Conservation (phyloP, 2,113 vertebrate species). For the Cettia cetti region DNA sequence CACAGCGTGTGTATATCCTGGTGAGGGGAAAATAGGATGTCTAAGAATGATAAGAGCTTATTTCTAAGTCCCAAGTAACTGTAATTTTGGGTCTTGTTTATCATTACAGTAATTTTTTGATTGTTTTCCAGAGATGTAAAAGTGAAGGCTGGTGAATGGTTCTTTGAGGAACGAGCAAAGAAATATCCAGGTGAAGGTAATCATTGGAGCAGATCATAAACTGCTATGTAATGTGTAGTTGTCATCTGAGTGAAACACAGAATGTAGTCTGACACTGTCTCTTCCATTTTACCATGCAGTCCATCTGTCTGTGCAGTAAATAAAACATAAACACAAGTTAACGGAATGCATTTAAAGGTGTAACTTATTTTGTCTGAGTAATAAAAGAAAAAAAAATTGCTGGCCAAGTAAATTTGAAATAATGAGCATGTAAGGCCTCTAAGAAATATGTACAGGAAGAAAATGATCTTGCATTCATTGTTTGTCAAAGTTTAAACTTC, state of each 20-base stretch:
- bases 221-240: not conserved
- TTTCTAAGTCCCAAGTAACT: not conserved
- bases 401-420: not conserved
- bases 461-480: not conserved
- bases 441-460: not conserved
- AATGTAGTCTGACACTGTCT: not conserved
- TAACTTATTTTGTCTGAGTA: not conserved
- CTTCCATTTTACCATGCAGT: not conserved
- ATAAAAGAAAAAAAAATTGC: not conserved
- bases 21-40: not conserved
- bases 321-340: not conserved
- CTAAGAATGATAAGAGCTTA: not conserved
- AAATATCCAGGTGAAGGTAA: constrained; percentile 86
- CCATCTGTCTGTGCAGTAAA: not conserved
- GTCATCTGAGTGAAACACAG: not conserved
- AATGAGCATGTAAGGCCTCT: not conserved
- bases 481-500: not conserved
- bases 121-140: constrained; percentile 83
- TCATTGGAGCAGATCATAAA: not conserved
- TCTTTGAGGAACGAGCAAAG: constrained; percentile 85
- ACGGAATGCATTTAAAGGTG: not conserved
- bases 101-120: not conserved
- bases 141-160: constrained; percentile 91
- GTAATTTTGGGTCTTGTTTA: not conserved
- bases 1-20: not conserved